These are phyloP conservation scores for Eufriesea mexicana DNA, from an alignment of 1,140 invertebrate species.

Conservation along the genomic window DNA sequence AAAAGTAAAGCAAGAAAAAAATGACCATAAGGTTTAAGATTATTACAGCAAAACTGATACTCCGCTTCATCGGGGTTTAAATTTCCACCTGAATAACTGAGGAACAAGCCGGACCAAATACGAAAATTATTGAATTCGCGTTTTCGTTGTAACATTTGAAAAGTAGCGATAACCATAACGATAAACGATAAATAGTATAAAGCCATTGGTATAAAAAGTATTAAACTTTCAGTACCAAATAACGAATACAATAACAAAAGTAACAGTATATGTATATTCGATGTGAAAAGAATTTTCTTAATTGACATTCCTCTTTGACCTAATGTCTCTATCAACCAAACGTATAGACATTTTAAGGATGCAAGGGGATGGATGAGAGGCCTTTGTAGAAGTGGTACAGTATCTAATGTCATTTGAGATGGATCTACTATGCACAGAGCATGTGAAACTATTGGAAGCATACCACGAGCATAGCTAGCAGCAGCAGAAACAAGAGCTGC, in stretches of 20 bases:
- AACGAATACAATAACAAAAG: slow-evolving; percentile 88
- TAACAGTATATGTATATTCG: slow-evolving; percentile 86
- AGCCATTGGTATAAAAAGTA: slow-evolving; percentile 86
- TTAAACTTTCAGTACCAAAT: slow-evolving; percentile 85
- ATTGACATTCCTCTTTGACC: slow-evolving; percentile 83
- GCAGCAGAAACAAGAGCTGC: slow-evolving; percentile 91
- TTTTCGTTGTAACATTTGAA: slow-evolving; percentile 90
- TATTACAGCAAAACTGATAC: slow-evolving; percentile 91
- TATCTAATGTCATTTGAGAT: slow-evolving; percentile 85
- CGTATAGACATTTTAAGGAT: slow-evolving; percentile 87
- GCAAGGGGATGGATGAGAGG: slow-evolving; percentile 87
- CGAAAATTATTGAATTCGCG: slow-evolving; percentile 89
- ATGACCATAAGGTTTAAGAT: slow-evolving; percentile 89
- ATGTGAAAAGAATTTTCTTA: slow-evolving; percentile 81
- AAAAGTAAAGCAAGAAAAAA: slow-evolving; percentile 89
- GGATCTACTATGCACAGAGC: slow-evolving; percentile 88
- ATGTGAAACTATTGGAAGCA: slow-evolving; percentile 89
- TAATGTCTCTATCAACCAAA: slow-evolving; percentile 85
- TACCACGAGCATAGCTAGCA: slow-evolving; percentile 89
- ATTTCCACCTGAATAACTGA: slow-evolving; percentile 87
- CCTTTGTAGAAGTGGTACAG: slow-evolving; percentile 87
- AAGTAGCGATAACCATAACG: slow-evolving; percentile 89
- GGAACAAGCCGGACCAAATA: slow-evolving; percentile 90
- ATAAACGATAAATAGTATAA: slow-evolving; percentile 88
- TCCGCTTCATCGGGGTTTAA: slow-evolving; percentile 90